Base-by-base conservation (phyloP, 2,113 vertebrate genomes). In the Amazona vittata region DNA sequence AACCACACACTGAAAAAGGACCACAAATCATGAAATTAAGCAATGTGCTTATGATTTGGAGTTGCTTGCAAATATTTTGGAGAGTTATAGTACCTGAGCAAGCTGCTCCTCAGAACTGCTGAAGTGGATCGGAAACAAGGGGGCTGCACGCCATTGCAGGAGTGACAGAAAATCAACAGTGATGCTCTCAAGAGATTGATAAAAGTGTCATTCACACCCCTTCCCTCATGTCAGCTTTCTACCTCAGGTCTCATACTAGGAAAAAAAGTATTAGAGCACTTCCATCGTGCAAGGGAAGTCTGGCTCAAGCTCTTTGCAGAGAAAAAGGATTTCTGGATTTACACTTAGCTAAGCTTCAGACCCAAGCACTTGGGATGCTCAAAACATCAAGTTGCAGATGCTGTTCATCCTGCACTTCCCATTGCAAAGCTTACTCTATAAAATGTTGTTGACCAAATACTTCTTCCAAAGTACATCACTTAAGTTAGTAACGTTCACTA, bases 311-410 rank as follows among this genome's bases (percentile, higher is more conserved):
- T 91, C 67, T 85, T 73, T 39, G 84, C 8, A 0, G 59, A 94
- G 73, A 68, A 81, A 95, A 90, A 52, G 67, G 78, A 91, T 94
- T 96, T 96, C 52, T 60, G 65, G 60, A 95, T 95, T 92, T 90
- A 95, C 70, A 73, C n/a, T 43, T 65, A 83, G 69, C 88, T 88
- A 90, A 86, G 64, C 73, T 81, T 92, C 39, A 94, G 62, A 93
- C 33, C 57, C 69, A 91, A 92, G 80, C 62, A 93, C 77, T 79
- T 44, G 70, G 39, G 57, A 92, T 82, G 59, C 81, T 89, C 80
- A 93, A 81, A 93, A 63, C 10, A 2, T 83, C 76, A 92, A 92
- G 64, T 26, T 90, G 37, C 82, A 96, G 60, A 39, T 5, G 5
- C n/a, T 44, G 52, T 16, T 94, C 65, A 68, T 64, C 57, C 43